phyloP scores from a whole-genome alignment of 2,797 vertebrate genomes.

The Labeo calbasu region DNA sequence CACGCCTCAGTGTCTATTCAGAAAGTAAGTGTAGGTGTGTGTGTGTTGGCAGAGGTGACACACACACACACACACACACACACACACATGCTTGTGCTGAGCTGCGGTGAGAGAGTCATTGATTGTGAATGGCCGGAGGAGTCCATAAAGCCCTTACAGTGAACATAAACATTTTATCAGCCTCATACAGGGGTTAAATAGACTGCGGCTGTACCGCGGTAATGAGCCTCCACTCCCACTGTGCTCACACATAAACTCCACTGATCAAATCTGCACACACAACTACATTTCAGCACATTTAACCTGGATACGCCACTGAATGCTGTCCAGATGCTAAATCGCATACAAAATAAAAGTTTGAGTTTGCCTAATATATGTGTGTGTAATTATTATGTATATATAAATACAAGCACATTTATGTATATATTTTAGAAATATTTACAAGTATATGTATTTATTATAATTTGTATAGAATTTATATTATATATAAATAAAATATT shows the following conservation, averaged over 20 bases:
- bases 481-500: too few species aligned
- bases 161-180: slow-evolving; percentile 83
- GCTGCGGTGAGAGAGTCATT: slow-evolving; percentile 71
- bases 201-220: slow-evolving; percentile 72
- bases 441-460: too few species aligned
- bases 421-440: too few species aligned
- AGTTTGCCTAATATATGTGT: too few species aligned
- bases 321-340: neutral
- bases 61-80: neutral
- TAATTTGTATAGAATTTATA: too few species aligned
- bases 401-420: too few species aligned
- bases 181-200: slow-evolving; percentile 76
- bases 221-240: slow-evolving; percentile 46
- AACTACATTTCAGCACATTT: slow-evolving; percentile 22
- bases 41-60: neutral
- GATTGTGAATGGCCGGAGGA: slow-evolving; percentile 75
- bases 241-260: slow-evolving; percentile 16
- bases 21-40: neutral
- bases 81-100: slow-evolving; percentile 58
- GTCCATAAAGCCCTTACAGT: slow-evolving; percentile 83
- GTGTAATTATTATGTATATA: too few species aligned
- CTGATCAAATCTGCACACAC: slow-evolving; percentile 4
- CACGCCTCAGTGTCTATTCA: neutral
- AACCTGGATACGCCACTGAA: neutral
- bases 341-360: too few species aligned